Base-by-base conservation (phyloP, 2,113 vertebrate species). In the Rattus rattus region DNA sequence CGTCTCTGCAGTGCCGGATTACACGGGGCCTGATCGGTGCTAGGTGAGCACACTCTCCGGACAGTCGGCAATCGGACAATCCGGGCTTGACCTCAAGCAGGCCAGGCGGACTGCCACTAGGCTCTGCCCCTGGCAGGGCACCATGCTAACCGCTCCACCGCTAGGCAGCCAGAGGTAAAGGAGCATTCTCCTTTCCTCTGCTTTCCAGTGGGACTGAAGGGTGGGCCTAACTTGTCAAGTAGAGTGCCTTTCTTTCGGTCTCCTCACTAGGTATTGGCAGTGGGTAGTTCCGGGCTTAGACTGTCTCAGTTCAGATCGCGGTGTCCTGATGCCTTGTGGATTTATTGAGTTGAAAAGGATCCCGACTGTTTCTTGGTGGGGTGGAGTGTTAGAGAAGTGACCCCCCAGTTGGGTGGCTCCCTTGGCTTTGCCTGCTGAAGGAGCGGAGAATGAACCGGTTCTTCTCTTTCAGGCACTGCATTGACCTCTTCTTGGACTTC, bases 401-500 rank as follows among this genome's bases (percentile, higher is more conserved):
- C 83, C 90, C 2, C 3, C 30, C 7, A 54, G 2, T 26, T 39
- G 19, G 72, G 24, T 8, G 20, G 73, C 39, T 47, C 11, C 22
- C 39, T 47, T 19, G 94, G 73, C 28, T 26, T 81, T 85, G 43
- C 1, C 26, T 43, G 70, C 39, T 90, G 28, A 26, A 89, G 56
- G 28, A 39, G 8, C 11, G 28, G 28, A 84, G 80, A 86, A 30
- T 92, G 28, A 95, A 47, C 79, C 70, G 65, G 1, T 0, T 79
- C 63, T 91, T 91, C 22, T 88, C 49, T 77, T 72, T 94, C 69
- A 99, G 99, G 99, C 99, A 99, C 98, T 99, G 99, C 20, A 97
- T 99, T 65, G 99, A 99, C 97, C 98, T 99, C 91, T 99, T 99
- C 98, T 98, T 99, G 4, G 99, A 99, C 90, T 99, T 99, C 0